A percentile compares a stretch with the other conserved stretches of the same genome.
Evolutionary conservation across 1,140 invertebrate species (phyloP).

Genomic region (Ridgeia piscesae): DNA sequence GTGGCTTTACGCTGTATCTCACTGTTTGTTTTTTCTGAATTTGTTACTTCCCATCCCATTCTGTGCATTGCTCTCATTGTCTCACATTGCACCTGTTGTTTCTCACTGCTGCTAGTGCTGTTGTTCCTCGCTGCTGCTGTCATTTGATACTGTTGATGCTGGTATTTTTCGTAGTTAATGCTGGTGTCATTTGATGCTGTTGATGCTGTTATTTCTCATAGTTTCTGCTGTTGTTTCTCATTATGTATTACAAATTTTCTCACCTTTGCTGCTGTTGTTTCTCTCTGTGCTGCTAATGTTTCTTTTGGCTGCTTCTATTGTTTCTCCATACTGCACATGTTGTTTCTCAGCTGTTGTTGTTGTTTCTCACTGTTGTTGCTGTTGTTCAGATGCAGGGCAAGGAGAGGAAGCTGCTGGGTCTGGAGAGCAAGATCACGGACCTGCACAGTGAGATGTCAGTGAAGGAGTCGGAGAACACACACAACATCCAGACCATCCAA

Average conservation of each 20-base stretch:
- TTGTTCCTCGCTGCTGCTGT: neutral
- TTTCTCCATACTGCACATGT: neutral
- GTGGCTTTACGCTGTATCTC: neutral
- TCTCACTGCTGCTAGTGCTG: neutral
- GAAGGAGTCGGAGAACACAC: conserved; percentile 44
- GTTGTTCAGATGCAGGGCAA: conserved; percentile 20
- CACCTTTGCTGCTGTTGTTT: neutral
- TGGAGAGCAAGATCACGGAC: conserved; percentile 46
- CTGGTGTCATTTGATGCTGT: neutral
- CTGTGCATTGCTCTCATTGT: neutral
- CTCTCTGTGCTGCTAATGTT: conserved; percentile 23
- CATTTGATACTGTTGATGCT: neutral
- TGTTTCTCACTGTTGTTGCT: neutral
- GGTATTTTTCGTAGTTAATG: neutral
- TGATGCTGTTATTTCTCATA: neutral
- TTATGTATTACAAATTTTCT: neutral
- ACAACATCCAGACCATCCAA: conserved; percentile 45
- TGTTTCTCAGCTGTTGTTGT: neutral
- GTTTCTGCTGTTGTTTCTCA: neutral
- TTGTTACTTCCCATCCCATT: neutral
- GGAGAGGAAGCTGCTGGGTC: conserved; percentile 41
- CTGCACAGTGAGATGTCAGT: conserved; percentile 44
- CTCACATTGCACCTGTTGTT: neutral
- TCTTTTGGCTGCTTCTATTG: conserved; percentile 24
- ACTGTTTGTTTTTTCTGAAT: neutral